Conservation (phyloP, 2,113 vertebrate genomes). For the Bubo blakistoni region DNA sequence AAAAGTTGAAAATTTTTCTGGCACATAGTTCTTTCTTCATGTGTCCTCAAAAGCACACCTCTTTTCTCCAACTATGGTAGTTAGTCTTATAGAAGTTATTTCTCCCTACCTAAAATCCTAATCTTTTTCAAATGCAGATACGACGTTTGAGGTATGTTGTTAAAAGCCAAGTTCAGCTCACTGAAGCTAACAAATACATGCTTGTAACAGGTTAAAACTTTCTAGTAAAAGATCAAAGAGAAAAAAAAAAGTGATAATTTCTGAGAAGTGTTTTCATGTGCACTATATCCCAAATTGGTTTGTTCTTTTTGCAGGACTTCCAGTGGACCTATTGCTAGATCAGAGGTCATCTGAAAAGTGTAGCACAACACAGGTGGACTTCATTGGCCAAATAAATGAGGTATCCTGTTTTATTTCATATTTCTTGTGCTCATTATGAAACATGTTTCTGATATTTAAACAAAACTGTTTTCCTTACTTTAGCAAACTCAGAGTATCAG, state of each 20-base stretch:
- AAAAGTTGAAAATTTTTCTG: not conserved
- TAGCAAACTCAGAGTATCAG: not conserved
- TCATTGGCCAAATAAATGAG: not conserved
- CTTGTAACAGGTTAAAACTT: not conserved
- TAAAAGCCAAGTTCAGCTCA: not conserved
- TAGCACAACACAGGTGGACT: not conserved
- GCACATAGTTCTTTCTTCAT: not conserved
- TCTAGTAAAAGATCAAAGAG: not conserved
- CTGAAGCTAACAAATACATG: not conserved
- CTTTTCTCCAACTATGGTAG: not conserved
- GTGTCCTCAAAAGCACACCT: not conserved
- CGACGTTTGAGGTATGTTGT: not conserved
- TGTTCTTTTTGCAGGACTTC: constrained; percentile 25
- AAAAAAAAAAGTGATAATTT: not conserved
- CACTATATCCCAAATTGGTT: not conserved
- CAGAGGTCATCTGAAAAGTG: not conserved
- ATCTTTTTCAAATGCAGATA: not conserved
- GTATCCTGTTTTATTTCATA: not conserved
- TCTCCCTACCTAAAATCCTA: not conserved
- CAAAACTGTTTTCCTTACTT: not conserved
- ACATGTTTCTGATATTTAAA: not conserved
- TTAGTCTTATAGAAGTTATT: not conserved
- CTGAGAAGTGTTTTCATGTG: not conserved
- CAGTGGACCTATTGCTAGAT: not conserved
- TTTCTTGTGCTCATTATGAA: not conserved